Evolutionary conservation across 2,113 vertebrate species (phyloP), one percentile per base, ranked within the genome.

Genomic region (Tretioscincus oriximinensis): DNA sequence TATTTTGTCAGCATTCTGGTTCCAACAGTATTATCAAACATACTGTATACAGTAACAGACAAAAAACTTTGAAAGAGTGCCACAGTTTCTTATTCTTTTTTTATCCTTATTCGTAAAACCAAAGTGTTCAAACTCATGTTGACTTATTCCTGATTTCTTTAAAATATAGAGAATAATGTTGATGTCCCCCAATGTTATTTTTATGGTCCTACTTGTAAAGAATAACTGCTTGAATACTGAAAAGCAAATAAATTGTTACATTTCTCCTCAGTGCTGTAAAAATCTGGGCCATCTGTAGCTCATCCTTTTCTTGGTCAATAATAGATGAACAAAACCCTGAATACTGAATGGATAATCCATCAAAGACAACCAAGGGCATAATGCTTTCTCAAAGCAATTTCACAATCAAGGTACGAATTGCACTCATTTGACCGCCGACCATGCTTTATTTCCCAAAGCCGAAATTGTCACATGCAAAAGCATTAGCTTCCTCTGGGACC

Each of bases 291-390:
- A 88, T 88, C 87, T 92, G 86, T 79, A 86, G 35, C 78, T 88
- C 78, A 84, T 87, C 0, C 31, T 80, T 92, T 93, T 82, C 82
- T 86, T 87, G 73, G 66, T 91, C 88, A 90, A 87, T 89, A 91
- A 85, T 83, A 89, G 72, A 88, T 87, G 78, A 92, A 88, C 45
- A 77, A 83, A 91, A 64, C 82, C 77, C 60, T 90, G 66, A 90
- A 84, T 73, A 47, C 51, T 77, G 78, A 88, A 82, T 26, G 54
- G 64, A 76, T 91, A 88, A 91, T 93, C 75, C 83, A 90, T 91
- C 82, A 91, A 88, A 81, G 69, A 76, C 51, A 87, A 84, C 29
- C n/a, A 74, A 89, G 72, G 63, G 31, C 81, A 87, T 41, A 80
- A 84, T 4, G 45, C 22, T 85, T 90, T 88, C 73, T 91, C 54